phyloP scores from a whole-genome alignment of 2,888 invertebrate species.

The Drosophila mimetica region DNA sequence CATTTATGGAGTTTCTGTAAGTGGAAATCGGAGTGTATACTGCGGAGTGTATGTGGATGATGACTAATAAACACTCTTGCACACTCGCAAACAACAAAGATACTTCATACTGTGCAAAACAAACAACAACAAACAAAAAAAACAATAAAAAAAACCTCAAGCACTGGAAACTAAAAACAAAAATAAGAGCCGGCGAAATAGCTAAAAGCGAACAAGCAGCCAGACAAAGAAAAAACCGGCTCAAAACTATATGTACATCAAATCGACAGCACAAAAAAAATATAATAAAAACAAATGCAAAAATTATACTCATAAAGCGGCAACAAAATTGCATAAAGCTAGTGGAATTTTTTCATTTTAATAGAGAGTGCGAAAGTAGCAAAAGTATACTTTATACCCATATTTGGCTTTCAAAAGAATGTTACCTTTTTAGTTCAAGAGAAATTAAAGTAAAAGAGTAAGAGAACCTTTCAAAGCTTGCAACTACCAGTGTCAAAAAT shows the following conservation, averaged over 20 bases:
- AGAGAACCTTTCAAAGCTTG: too few species aligned
- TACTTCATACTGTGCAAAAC: slow-evolving; percentile 14
- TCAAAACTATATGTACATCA: slow-evolving; percentile 42
- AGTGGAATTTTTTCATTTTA: slow-evolving; percentile 2
- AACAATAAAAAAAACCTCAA: slow-evolving; percentile 18
- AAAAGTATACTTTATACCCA: too few species aligned
- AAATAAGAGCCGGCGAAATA: slow-evolving; percentile 69
- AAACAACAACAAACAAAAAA: slow-evolving; percentile 57
- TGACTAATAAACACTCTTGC: slow-evolving; percentile 63
- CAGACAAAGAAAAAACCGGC: slow-evolving; percentile 75
- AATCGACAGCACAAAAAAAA: slow-evolving; percentile 6
- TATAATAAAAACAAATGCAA: slow-evolving; percentile 20
- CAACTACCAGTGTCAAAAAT: too few species aligned
- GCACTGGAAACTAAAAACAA: slow-evolving; percentile 29
- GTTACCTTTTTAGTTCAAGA: neutral
- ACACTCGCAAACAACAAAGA: slow-evolving; percentile 35
- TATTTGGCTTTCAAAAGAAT: neutral
- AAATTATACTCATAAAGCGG: slow-evolving; percentile 4
- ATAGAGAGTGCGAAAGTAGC: neutral
- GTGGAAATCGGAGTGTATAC: slow-evolving; percentile 35
- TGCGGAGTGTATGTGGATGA: slow-evolving; percentile 35
- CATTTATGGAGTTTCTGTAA: slow-evolving; percentile 45
- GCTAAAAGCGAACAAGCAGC: slow-evolving; percentile 51
- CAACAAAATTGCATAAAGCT: slow-evolving; percentile 11
- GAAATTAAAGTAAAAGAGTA: too few species aligned